A percentile compares a stretch with the other conserved stretches of the same genome.
phyloP scores from a whole-genome alignment of 2,113 vertebrate species.

The Chlorodrepanis virens region DNA sequence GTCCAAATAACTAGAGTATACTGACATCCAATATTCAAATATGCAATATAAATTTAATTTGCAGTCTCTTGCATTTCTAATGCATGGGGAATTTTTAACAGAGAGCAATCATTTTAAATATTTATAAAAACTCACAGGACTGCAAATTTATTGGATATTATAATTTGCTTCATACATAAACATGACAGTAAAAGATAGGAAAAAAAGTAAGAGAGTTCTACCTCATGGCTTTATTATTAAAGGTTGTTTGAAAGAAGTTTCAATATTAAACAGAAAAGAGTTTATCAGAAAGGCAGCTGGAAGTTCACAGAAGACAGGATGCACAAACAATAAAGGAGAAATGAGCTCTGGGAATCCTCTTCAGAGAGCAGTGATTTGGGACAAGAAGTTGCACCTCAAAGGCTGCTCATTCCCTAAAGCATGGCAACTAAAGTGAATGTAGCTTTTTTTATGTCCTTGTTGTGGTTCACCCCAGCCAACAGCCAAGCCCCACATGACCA shows the following conservation, averaged over 20 bases:
- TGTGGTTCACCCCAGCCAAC: neutral
- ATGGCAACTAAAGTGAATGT: accelerated
- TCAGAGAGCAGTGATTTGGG: neutral
- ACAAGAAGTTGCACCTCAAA: neutral
- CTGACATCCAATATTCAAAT: constrained; percentile 16
- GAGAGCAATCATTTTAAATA: constrained; percentile 12
- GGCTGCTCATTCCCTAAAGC: neutral
- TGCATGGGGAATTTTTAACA: neutral
- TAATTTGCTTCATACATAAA: constrained; percentile 44
- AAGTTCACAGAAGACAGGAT: neutral
- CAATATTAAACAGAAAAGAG: neutral
- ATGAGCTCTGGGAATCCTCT: neutral
- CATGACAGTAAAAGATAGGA: neutral
- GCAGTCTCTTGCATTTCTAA: constrained; percentile 4
- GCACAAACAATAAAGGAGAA: neutral
- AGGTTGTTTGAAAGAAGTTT: neutral
- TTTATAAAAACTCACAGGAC: constrained; percentile 31
- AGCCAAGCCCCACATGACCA: neutral
- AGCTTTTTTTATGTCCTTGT: neutral
- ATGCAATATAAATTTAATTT: constrained; percentile 38
- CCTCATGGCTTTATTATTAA: neutral
- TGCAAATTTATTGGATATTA: constrained; percentile 7
- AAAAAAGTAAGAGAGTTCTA: neutral
- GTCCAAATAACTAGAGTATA: neutral
- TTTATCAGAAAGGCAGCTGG: neutral